A percentile compares a stretch with the other conserved stretches of the same genome.
phyloP scores from a whole-genome alignment of 2,888 invertebrate species.

The Caenorhabditis drosophilae region DNA sequence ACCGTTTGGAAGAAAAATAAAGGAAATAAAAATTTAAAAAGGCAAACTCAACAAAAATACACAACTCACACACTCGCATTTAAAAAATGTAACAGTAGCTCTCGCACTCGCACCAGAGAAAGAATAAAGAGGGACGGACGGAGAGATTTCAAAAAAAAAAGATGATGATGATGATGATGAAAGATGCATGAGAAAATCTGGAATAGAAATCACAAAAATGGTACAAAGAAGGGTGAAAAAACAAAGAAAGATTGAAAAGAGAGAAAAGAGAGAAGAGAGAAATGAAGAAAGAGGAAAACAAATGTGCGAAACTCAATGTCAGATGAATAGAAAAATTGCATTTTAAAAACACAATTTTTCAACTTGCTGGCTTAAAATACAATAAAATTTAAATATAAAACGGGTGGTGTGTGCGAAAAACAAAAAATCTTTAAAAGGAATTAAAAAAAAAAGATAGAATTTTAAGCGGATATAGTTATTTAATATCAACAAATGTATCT shows the following conservation, averaged over 20 bases:
- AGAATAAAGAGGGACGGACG: background rate
- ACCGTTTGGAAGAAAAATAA: constrained; percentile 22
- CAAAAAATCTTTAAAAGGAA: too few relatives aligned
- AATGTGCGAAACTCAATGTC: too few relatives aligned
- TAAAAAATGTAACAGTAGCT: constrained; percentile 30
- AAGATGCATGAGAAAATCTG: constrained; percentile 6
- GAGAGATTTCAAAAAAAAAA: background rate
- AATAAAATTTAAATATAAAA: too few relatives aligned
- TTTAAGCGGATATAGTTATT: too few relatives aligned
- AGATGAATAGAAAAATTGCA: too few relatives aligned
- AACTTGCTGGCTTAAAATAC: too few relatives aligned
- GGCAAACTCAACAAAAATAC: constrained; percentile 43
- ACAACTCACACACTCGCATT: constrained; percentile 37
- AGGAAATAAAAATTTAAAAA: constrained; percentile 16
- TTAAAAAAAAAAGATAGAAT: too few relatives aligned
- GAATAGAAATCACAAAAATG: constrained; percentile 28
- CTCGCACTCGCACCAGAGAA: constrained; percentile 22
- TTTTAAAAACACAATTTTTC: too few relatives aligned
- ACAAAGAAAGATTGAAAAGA: too few relatives aligned
- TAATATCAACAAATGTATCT: too few relatives aligned
- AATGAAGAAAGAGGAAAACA: constrained; percentile 20
- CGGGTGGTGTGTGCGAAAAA: too few relatives aligned
- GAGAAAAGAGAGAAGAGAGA: constrained; percentile 10
- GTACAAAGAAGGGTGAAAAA: too few relatives aligned
- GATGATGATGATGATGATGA: constrained; percentile 1